Evolutionary conservation across 2,113 vertebrate species (phyloP), one percentile per base, ranked within the genome.

Genomic region (Gavialis gangeticus): DNA sequence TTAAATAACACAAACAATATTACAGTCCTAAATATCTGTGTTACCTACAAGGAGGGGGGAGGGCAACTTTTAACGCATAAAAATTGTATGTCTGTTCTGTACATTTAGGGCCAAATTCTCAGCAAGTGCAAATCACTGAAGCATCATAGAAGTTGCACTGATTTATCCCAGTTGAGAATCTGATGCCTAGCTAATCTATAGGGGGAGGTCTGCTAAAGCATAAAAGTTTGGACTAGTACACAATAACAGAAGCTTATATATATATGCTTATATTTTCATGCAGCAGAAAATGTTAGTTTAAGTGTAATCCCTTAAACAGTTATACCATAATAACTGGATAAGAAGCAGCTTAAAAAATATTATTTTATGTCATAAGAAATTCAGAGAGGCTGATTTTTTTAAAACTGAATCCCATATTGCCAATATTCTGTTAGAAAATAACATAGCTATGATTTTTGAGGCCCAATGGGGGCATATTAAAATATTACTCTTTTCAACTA

Each of bases 1-100:
- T 98, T 98, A 98, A 98, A 98, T 97, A 97, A 83, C 83, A 97
- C 96, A 96, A 97, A 97, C 92, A 97, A 94, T 90, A 96, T 97
- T 96, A 97, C 87, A 97, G 96, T 97, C 95, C 95, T 92, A 96
- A 90, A 95, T 96, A 96, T 97, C 81, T 97, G 98, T 98, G 97
- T 97, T 96, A 97, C 97, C 82, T 94, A 97, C 95, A 89, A 91
- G 57, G 77, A 13, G 21, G 34, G 21, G 83, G 75, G 90, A 85
- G 87, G 57, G 67, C 77, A 93, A 87, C 25, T 92, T 85, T 73
- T 87, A 94, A 95, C 78, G 91, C 93, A 75, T 79, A 85, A 89
- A 91, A 95, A 75, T 24, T 56, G 75, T 87, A 94, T 94, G 37
- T 87, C 92, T 94, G 11, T 80, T 89, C 94, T 97, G 94, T 96